Conservation (phyloP, 2,797 vertebrate genomes). For the Triplophysa bombifrons region DNA sequence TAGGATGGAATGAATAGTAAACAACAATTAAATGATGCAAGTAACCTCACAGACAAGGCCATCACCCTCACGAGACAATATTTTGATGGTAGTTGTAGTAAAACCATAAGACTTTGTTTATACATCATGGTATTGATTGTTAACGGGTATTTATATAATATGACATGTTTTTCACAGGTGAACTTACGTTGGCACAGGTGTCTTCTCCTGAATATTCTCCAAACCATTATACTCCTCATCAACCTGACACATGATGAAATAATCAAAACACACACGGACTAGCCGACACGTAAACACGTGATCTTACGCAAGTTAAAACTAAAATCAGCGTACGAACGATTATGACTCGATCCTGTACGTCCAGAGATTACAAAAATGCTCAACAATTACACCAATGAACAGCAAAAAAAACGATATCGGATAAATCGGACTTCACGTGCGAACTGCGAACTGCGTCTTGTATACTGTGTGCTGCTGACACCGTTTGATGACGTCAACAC, state of each 20-base stretch:
- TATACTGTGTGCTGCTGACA: neutral
- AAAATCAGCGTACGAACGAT: neutral
- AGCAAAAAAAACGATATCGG: neutral
- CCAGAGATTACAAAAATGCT: neutral
- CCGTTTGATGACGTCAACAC: constrained; percentile 53
- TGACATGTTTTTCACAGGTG: neutral
- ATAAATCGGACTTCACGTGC: neutral
- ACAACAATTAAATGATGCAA: too few relatives aligned
- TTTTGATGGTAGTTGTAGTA: too few relatives aligned
- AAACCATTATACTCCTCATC: constrained; percentile 67
- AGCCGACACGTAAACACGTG: neutral
- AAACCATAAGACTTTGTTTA: too few relatives aligned
- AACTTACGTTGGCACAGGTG: constrained; percentile 60
- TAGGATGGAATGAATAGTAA: too few relatives aligned
- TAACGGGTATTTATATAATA: too few relatives aligned
- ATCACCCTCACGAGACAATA: too few relatives aligned
- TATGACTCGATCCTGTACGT: neutral
- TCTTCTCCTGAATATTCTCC: constrained; percentile 47
- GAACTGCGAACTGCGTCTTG: too few relatives aligned
- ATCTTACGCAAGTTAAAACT: neutral
- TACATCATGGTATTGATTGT: too few relatives aligned
- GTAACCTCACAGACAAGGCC: too few relatives aligned
- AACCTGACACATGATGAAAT: constrained; percentile 77
- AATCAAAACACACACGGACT: neutral
- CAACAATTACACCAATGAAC: neutral